Evolutionary conservation across 2,113 vertebrate genomes (phyloP).

Genomic region (Grammomys surdaster): DNA sequence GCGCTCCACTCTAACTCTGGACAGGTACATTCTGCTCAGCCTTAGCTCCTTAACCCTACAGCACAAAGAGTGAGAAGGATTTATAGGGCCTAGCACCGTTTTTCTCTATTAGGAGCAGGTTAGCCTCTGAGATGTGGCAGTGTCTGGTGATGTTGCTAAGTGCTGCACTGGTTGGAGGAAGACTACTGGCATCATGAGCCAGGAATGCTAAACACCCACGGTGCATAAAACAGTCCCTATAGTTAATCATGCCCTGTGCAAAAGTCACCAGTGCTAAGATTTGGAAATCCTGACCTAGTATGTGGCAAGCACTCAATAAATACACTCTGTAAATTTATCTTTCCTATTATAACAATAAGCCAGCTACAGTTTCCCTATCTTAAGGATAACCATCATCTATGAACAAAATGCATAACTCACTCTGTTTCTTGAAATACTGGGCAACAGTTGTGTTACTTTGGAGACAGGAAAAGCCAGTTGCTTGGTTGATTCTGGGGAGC

Average conservation of each 20-base stretch:
- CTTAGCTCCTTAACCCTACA: constrained; percentile 33
- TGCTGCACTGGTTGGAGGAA: background rate
- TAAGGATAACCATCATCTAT: background rate
- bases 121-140: background rate
- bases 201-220: background rate
- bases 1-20: background rate
- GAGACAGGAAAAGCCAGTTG: constrained; percentile 91
- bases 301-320: background rate
- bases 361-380: background rate
- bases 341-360: constrained; percentile 35
- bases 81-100: background rate
- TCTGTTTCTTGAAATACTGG: constrained; percentile 85
- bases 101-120: background rate
- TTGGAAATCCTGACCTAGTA: background rate
- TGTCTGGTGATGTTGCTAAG: background rate
- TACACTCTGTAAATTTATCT: background rate
- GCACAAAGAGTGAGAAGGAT: background rate
- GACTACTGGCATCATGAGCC: background rate
- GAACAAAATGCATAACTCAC: constrained; percentile 83
- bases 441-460: constrained; percentile 90
- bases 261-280: constrained; percentile 16
- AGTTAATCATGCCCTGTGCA: background rate
- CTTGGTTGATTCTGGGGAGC: constrained; percentile 90
- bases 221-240: background rate
- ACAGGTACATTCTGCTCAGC: constrained; percentile 13